Base-by-base conservation (phyloP, 1,140 invertebrate species). In the Orius insidiosus region DNA sequence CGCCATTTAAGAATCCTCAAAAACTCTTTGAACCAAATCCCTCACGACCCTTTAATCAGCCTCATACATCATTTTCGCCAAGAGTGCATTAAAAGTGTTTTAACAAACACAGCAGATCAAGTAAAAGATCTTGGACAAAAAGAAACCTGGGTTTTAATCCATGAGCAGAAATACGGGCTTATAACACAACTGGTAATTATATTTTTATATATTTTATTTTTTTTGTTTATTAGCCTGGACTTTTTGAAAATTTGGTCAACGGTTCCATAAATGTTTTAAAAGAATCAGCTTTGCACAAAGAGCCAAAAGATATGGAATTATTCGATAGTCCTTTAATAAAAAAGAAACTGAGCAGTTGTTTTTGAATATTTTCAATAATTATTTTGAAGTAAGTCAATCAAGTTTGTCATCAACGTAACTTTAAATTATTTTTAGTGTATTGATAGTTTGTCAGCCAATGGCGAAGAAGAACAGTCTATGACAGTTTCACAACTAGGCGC, bases 81-180 rank as follows among this genome's bases (percentile, higher is more conserved):
- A 37, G 78, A 89, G 59, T 88, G 86, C 54, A 80, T 96, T 67
- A 74, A 75, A 13, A 78, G 78, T 38, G 69, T 94, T 47, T 80
- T 96, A 42, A 81, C 82, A 58, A 80, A 90, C 58, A 78, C 87
- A 3, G 72, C 74, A 1, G 76, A 82, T 55, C 80, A 85, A 54
- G 75, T 93, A 24, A 74, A 76, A 54, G 69, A 71, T n/a, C 66
- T 96, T 2, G 68, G 74, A 40, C 73, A 72, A 34, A 76, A 79
- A 55, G 92, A 97, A 65, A 83, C 73, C 0, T 97, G 92, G 90
- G 72, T 76, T 53, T 75, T 92, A 43, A 80, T 88, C 52, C 80
- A 86, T 49, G 76, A 78, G 56, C 79, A 82, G 52, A 73, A 79
- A 53, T 74, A 78, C 58, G 82, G 80, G 15, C 81, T 81, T 24